A percentile compares a stretch with the other conserved stretches of the same genome.
Evolutionary conservation across 1,140 invertebrate species (phyloP).

Genomic region (Cherax quadricarinatus): DNA sequence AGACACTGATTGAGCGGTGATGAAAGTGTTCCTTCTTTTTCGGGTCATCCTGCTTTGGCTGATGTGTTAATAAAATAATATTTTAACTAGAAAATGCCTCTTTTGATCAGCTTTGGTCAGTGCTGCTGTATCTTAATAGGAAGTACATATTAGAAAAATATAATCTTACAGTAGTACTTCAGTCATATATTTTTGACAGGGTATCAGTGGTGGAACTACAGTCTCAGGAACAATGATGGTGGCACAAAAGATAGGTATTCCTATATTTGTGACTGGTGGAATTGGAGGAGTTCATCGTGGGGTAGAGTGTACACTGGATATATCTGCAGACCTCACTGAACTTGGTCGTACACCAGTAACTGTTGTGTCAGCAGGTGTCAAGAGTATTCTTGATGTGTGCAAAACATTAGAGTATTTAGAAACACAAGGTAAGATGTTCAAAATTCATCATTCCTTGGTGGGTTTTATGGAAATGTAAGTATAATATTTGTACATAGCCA

Average conservation of each 20-base stretch:
- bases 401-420: constrained; percentile 95
- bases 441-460: not conserved
- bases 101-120: too few relatives aligned
- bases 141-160: too few relatives aligned
- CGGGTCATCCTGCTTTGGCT: too few relatives aligned
- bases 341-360: constrained; percentile 90
- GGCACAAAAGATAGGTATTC: constrained; percentile 88
- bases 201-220: constrained; percentile 93
- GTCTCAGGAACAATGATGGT: constrained; percentile 95
- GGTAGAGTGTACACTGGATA: constrained; percentile 89
- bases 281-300: constrained; percentile 96
- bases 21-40: too few relatives aligned
- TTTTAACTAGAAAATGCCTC: too few relatives aligned
- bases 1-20: too few relatives aligned
- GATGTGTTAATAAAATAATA: too few relatives aligned
- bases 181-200: constrained; percentile 75
- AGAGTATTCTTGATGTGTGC: constrained; percentile 97
- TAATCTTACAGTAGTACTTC: too few relatives aligned
- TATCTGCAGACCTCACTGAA: constrained; percentile 96
- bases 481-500: too few relatives aligned
- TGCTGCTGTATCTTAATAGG: too few relatives aligned
- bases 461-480: too few relatives aligned
- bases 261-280: constrained; percentile 95
- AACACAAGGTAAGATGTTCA: constrained; percentile 62
- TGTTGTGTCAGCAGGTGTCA: constrained; percentile 96